Percentiles rank a stretch among this genome's conserved stretches.
Conservation (phyloP, 2,888 invertebrate genomes). For the Ectropis crepuscularia region DNA sequence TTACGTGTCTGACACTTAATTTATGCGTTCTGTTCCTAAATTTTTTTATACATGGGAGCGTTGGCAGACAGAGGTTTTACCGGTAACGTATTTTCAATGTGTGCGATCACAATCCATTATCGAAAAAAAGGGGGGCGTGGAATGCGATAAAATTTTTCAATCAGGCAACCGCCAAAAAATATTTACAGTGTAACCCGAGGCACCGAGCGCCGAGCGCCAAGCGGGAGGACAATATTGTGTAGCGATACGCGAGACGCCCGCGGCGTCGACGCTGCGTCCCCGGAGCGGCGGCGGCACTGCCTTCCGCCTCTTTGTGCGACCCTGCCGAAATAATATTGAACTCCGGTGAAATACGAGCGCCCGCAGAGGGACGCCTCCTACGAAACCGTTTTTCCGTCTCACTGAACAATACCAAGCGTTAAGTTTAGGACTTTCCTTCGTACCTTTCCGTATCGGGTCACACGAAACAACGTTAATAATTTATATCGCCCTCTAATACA, state of each 20-base stretch:
- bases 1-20: conserved; percentile 18
- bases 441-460: conserved; percentile 58
- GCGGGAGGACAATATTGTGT: conserved; percentile 80
- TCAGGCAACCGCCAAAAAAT: conserved; percentile 81
- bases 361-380: conserved; percentile 73
- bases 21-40: conserved; percentile 13
- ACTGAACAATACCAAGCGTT: conserved; percentile 75
- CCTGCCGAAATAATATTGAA: conserved; percentile 83
- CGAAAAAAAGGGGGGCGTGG: conserved; percentile 66
- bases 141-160: conserved; percentile 83
- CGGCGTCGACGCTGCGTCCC: conserved; percentile 55
- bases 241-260: conserved; percentile 73
- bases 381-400: conserved; percentile 79
- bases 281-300: conserved; percentile 61
- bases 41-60: conserved; percentile 25
- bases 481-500: conserved; percentile 40
- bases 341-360: conserved; percentile 81
- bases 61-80: conserved; percentile 51
- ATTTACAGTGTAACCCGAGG: conserved; percentile 83
- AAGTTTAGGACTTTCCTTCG: conserved; percentile 66
- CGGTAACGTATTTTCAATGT: conserved; percentile 57
- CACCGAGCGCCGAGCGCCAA: conserved; percentile 59
- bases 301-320: conserved; percentile 77
- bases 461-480: conserved; percentile 38
- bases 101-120: conserved; percentile 74